Percentiles rank a stretch among this genome's conserved stretches.
Evolutionary conservation across 2,113 vertebrate genomes (phyloP).

Genomic region (Spea bombifrons): DNA sequence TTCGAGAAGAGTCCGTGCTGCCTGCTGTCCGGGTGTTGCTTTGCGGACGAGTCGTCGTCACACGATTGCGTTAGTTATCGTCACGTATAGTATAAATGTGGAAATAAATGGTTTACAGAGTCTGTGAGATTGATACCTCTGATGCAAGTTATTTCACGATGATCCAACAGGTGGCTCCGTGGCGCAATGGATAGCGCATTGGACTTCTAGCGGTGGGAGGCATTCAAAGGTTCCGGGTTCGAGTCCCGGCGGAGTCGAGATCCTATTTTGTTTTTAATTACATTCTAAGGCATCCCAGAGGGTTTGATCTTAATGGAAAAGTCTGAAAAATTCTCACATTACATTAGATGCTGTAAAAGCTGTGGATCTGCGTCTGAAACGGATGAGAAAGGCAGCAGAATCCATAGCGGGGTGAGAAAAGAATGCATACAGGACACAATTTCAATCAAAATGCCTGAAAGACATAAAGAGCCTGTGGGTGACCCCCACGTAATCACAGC

Average conservation of each 20-base stretch:
- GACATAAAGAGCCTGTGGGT: too few species aligned
- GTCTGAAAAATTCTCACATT: too few species aligned
- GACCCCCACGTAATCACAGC: too few species aligned
- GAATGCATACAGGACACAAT: too few species aligned
- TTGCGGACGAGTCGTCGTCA: not conserved
- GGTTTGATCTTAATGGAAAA: too few species aligned
- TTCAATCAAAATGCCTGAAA: too few species aligned
- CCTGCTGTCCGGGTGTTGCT: not conserved
- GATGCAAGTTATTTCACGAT: accelerated
- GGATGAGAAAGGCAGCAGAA: too few species aligned
- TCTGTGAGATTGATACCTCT: not conserved
- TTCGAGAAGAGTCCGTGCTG: not conserved
- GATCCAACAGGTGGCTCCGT: conserved; percentile 84
- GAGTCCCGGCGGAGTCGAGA: conserved; percentile 81
- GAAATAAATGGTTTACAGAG: too few species aligned
- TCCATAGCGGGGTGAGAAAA: too few species aligned
- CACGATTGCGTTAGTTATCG: accelerated
- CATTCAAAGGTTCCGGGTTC: conserved; percentile 89
- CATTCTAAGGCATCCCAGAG: too few species aligned
- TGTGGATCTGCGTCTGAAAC: too few species aligned
- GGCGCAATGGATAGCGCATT: conserved; percentile 90
- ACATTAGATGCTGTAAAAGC: too few species aligned
- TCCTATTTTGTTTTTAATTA: not conserved
- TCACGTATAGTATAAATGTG: not conserved
- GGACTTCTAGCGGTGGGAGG: conserved; percentile 81